Conservation (phyloP, 35 echinoderm and acorn worm genomes). For the Anneissia japonica region DNA sequence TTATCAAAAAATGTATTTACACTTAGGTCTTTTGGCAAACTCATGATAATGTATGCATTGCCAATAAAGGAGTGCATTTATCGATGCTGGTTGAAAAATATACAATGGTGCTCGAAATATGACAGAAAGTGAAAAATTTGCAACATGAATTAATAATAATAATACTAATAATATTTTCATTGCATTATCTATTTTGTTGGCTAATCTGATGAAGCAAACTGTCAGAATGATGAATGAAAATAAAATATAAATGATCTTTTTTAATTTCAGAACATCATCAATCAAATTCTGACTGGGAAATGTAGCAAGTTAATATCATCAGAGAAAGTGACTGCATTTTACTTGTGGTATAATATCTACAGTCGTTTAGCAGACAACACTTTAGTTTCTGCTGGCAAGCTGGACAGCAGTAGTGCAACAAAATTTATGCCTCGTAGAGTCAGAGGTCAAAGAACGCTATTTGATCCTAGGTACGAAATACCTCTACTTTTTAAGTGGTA, state of each 20-base stretch:
- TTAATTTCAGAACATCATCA: constrained; percentile 53
- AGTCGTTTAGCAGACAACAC: constrained; percentile 80
- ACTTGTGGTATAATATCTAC: constrained; percentile 94
- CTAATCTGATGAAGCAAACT: too few relatives aligned
- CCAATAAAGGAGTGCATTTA: too few relatives aligned
- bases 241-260: background rate
- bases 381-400: constrained; percentile 54
- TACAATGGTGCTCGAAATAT: too few relatives aligned
- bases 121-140: too few relatives aligned
- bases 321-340: constrained; percentile 80
- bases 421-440: constrained; percentile 50
- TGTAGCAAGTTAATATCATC: constrained; percentile 69
- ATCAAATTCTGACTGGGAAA: constrained; percentile 69
- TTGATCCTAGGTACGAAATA: constrained; percentile 74
- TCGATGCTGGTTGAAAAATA: too few relatives aligned
- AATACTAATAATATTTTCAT: too few relatives aligned
- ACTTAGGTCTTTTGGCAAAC: too few relatives aligned
- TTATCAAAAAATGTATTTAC: too few relatives aligned
- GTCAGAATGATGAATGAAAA: too few relatives aligned
- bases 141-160: too few relatives aligned
- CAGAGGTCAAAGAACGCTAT: constrained; percentile 63
- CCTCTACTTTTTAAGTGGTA: constrained; percentile 82
- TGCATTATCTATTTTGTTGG: too few relatives aligned
- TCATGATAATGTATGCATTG: too few relatives aligned
- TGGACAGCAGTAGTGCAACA: constrained; percentile 31